phyloP scores from a whole-genome alignment of 1,140 invertebrate species.

The Drosophila melanica region DNA sequence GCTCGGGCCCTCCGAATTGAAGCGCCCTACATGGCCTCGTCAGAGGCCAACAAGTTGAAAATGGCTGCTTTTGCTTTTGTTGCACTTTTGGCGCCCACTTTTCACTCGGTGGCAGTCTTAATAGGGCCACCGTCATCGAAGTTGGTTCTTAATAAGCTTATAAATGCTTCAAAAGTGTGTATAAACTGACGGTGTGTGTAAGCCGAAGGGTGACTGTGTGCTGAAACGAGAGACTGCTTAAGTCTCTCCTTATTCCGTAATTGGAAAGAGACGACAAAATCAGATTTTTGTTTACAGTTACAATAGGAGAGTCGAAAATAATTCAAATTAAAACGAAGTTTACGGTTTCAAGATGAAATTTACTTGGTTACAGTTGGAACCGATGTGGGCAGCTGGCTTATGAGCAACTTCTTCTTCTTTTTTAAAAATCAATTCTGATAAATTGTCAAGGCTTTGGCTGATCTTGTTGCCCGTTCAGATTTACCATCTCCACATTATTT shows the following conservation, averaged over 20 bases:
- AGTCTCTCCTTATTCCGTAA: conserved; percentile 19
- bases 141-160: conserved; percentile 63
- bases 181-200: conserved; percentile 27
- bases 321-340: background rate
- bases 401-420: too few relatives aligned
- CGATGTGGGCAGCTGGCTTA: too few relatives aligned
- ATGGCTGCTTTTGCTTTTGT: conserved; percentile 35
- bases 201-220: background rate
- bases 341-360: too few relatives aligned
- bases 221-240: conserved; percentile 15
- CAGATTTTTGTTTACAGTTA: conserved; percentile 1
- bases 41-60: conserved; percentile 71
- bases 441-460: too few relatives aligned
- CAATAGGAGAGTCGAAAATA: background rate
- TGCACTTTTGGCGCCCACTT: conserved; percentile 59
- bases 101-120: conserved; percentile 35
- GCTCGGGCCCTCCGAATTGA: conserved; percentile 37
- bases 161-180: conserved; percentile 40
- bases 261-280: conserved; percentile 10
- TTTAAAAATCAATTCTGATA: too few relatives aligned
- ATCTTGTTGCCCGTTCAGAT: conserved; percentile 28
- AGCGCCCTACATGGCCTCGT: conserved; percentile 26
- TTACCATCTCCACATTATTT: conserved; percentile 1
- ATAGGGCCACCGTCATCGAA: conserved; percentile 44
- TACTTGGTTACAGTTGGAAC: too few relatives aligned